Base-by-base conservation (phyloP, 1,140 invertebrate species). In the Micrasema minimum region DNA sequence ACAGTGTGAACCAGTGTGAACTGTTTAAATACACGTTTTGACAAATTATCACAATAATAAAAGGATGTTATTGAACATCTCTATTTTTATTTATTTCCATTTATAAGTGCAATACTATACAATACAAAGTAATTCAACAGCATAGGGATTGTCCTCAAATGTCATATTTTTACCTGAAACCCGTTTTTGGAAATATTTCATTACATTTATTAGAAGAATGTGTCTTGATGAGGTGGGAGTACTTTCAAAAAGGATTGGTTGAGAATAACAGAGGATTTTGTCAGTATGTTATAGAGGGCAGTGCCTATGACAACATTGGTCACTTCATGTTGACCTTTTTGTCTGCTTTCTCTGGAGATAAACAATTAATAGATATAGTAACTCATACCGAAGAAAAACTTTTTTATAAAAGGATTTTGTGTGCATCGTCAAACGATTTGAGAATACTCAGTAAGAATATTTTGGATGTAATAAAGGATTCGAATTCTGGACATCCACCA, bases 231-330 rank as follows among this genome's bases (percentile, higher is more conserved):
- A 53, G 74, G 22, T 72, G 68, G 45, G 11, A 59, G 12, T 68
- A 75, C 46, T 66, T 75, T 53, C 35, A 75, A 66, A 53, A 51
- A 20, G 16, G 50, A 31, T 18, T 38, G 3, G n/a, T 12, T 37
- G 68, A 45, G 26, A 45, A n/a, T 4, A 16, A 20, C 14, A 45
- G 4, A 38, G 37, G 22, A 18, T 72, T 62, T 55, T 72, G 55
- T 41, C 85, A 88, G 78, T 88, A 85, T 80, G 79, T 88, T 53
- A 75, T 88, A n/a, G 87, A 88, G 78, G 85, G 85, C 73, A 86
- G 87, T 57, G 51, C 79, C 11, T 83, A 86, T 57, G 87, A 89
- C 72, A 83, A 81, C 69, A 80, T 86, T 53, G 87, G 87, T 61
- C 87, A 88, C 75, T 88, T 87, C 77, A 81, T 81, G 70, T 76